A percentile compares a stretch with the other conserved stretches of the same genome.
phyloP scores from a whole-genome alignment of 2,797 vertebrate species.

The Acestrorhynchus altus region DNA sequence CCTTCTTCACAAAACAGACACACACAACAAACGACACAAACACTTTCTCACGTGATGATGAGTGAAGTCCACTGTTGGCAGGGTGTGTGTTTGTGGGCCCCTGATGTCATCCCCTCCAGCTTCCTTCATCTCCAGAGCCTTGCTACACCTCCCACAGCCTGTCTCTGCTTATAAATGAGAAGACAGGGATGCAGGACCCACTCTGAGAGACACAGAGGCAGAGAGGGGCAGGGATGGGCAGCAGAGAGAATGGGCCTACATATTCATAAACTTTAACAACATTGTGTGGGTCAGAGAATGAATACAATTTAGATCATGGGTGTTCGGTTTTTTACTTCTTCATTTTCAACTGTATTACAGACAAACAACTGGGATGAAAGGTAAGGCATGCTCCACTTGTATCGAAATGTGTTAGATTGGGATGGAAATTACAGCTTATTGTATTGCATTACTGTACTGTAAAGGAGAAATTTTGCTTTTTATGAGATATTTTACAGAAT shows the following conservation, averaged over 20 bases:
- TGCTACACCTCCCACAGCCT: conserved; percentile 52
- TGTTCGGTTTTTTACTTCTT: not conserved
- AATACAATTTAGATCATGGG: not conserved
- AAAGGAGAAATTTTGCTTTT: not conserved
- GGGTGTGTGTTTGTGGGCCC: not conserved
- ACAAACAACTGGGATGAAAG: not conserved
- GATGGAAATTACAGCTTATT: not conserved
- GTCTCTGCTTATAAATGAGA: conserved; percentile 21
- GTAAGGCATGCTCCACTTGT: not conserved
- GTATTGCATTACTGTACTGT: not conserved
- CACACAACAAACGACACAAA: conserved; percentile 18
- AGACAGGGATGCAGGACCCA: conserved; percentile 30
- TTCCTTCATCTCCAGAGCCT: conserved; percentile 39
- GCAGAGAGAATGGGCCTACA: not conserved
- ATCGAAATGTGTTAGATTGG: not conserved
- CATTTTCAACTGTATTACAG: not conserved
- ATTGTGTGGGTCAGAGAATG: not conserved
- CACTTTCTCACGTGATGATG: conserved; percentile 23
- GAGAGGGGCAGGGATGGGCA: not conserved
- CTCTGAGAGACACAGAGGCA: conserved; percentile 5
- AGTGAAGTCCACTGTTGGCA: conserved; percentile 13
- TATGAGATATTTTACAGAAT: not conserved
- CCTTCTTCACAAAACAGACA: not conserved
- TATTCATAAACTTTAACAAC: not conserved
- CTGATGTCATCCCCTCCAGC: conserved; percentile 41